Percentiles rank a stretch among this genome's conserved stretches.
Conservation (phyloP, 2,888 invertebrate genomes). For the Eueremaeus valkanovi region DNA sequence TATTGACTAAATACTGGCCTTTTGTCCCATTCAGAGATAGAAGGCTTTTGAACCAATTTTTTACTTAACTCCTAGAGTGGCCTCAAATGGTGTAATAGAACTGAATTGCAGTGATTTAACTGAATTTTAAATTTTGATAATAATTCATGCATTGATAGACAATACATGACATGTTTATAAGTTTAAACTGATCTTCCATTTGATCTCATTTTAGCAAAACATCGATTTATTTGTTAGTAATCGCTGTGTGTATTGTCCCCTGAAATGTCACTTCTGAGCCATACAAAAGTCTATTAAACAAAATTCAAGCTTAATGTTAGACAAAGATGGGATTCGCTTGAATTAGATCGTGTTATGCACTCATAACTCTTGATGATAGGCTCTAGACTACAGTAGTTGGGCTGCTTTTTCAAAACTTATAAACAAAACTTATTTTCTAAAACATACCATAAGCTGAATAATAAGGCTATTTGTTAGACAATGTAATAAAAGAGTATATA, state of each 20-base stretch:
- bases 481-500: slow-evolving; percentile 7
- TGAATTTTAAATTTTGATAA: not conserved
- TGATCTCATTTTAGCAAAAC: not conserved
- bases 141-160: not conserved
- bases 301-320: not conserved
- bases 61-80: not conserved
- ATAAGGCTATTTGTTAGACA: slow-evolving; percentile 30
- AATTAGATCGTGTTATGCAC: slow-evolving; percentile 23
- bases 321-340: not conserved
- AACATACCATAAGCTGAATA: not conserved
- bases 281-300: not conserved
- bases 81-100: not conserved
- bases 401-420: not conserved
- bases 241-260: not conserved
- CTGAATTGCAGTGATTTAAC: not conserved
- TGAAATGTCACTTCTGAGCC: slow-evolving; percentile 1
- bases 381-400: too few relatives aligned
- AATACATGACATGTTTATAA: too few relatives aligned
- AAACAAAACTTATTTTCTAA: slow-evolving; percentile 30
- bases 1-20: slow-evolving; percentile 6
- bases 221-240: not conserved
- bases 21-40: not conserved
- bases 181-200: too few relatives aligned
- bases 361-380: slow-evolving; percentile 17
- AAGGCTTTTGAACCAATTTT: not conserved